Evolutionary conservation across 2,113 vertebrate genomes (phyloP).

Genomic region (Zingel zingel): DNA sequence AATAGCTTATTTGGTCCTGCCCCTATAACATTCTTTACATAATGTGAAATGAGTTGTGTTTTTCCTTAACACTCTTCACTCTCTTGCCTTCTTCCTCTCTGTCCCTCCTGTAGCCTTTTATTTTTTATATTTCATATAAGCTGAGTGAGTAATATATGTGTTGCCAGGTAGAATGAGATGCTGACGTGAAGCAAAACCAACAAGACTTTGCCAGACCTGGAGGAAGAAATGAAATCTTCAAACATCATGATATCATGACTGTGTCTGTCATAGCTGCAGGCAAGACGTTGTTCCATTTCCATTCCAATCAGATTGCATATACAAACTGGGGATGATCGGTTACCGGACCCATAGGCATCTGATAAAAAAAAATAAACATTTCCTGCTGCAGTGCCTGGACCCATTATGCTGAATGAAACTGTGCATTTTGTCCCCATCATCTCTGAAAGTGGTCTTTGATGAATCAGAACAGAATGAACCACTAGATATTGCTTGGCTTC

Average conservation of each 20-base stretch:
- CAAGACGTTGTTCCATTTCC: constrained; percentile 19
- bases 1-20: too few relatives aligned
- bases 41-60: too few relatives aligned
- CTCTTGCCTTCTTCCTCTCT: constrained; percentile 11
- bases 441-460: constrained; percentile 53
- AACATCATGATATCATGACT: constrained; percentile 42
- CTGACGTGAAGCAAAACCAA: constrained; percentile 21
- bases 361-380: constrained; percentile 48
- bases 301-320: constrained; percentile 42
- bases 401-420: constrained; percentile 23
- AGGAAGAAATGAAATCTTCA: constrained; percentile 7
- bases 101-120: constrained; percentile 18
- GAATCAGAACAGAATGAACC: constrained; percentile 56
- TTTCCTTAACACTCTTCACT: neutral
- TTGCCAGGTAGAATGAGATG: constrained; percentile 51
- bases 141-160: constrained; percentile 23
- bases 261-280: constrained; percentile 27
- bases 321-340: constrained; percentile 30
- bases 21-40: too few relatives aligned
- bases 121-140: constrained; percentile 53
- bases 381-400: constrained; percentile 8
- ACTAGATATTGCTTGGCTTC: constrained; percentile 51
- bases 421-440: constrained; percentile 22
- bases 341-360: constrained; percentile 33
- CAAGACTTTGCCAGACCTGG: constrained; percentile 35